phyloP scores from a whole-genome alignment of 2,888 invertebrate genomes.

The Ecdyonurus torrentis region DNA sequence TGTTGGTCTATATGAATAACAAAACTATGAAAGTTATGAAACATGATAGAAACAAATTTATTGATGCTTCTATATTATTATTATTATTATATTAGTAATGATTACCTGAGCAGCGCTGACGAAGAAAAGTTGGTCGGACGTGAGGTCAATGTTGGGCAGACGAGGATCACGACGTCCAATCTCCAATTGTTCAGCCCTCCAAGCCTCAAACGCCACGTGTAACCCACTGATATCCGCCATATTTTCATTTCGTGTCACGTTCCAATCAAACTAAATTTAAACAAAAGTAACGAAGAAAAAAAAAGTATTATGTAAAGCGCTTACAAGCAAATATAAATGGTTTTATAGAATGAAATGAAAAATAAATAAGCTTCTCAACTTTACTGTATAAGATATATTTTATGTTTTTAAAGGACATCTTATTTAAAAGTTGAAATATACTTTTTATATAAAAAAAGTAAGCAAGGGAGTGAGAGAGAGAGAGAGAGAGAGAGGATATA shows the following conservation, averaged over 20 bases:
- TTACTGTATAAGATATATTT: no score
- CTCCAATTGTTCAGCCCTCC: conserved; percentile 23
- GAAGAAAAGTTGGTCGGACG: conserved; percentile 32
- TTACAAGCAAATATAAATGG: no score
- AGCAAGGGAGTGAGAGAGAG: no score
- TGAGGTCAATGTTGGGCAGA: conserved; percentile 29
- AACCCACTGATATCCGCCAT: conserved; percentile 33
- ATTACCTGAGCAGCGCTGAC: conserved; percentile 32
- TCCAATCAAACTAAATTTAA: conserved; percentile 34
- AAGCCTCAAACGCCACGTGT: conserved; percentile 30
- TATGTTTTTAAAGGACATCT: no score
- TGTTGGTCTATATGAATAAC: not conserved
- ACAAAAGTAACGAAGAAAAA: no score
- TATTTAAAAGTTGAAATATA: no score
- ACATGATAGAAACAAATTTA: not conserved
- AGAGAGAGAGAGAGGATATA: no score
- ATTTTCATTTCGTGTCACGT: conserved; percentile 33
- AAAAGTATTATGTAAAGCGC: no score
- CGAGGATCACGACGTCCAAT: conserved; percentile 19
- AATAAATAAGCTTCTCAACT: no score
- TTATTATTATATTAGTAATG: conserved; percentile 4
- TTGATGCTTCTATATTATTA: no score
- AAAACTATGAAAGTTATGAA: not conserved
- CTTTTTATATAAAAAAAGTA: no score
- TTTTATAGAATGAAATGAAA: no score